Evolutionary conservation across 2,797 vertebrate species (phyloP), one percentile per base, ranked within the genome.

Genomic region (Rhadinocentrus ornatus): DNA sequence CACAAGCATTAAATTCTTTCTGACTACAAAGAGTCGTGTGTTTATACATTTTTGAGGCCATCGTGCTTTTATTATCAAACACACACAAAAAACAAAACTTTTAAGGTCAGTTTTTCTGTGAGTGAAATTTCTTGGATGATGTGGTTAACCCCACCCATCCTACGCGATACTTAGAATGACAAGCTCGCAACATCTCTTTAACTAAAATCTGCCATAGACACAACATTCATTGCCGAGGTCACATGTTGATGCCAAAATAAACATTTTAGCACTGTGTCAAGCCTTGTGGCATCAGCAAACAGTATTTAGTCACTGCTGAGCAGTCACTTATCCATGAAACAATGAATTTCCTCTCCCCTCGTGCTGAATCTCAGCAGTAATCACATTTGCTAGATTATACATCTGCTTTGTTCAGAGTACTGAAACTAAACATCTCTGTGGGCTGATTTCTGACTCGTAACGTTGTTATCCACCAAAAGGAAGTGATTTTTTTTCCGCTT

Each of bases 321-420:
- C 54, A 55, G 69, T 60, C 75, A 71, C 58, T 60, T 70, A 75
- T 78, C 65, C 46, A 61, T 58, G 12, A 84, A 63, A 85, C 76
- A 75, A 82, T 69, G 41, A 57, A 63, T 76, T 64, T 72, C 59
- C 27, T 80, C 73, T 71, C 73, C 79, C 69, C 71, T 81, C 63
- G 58, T 61, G 37, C 44, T 63, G 62, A 73, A 48, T 66, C 63
- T 66, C 58, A 66, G 18, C 59, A 69, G 60, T 56, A 63, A 65
- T 69, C 24, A 44, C 26, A 62, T 73, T 84, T 75, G 77, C 73
- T 88, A 73, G 69, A 82, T 89, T 52, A 80, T 44, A 31, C 53
- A 77, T 69, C 56, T 78, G 85, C 73, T 76, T 77, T 70, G 78
- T 71, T 69, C 57, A 73, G 69, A 84, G 66, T 80, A 73, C 29